A percentile compares a stretch with the other conserved stretches of the same genome.
phyloP scores from a whole-genome alignment of 2,797 vertebrate genomes.

The Microctenopoma stevenorrisi region DNA sequence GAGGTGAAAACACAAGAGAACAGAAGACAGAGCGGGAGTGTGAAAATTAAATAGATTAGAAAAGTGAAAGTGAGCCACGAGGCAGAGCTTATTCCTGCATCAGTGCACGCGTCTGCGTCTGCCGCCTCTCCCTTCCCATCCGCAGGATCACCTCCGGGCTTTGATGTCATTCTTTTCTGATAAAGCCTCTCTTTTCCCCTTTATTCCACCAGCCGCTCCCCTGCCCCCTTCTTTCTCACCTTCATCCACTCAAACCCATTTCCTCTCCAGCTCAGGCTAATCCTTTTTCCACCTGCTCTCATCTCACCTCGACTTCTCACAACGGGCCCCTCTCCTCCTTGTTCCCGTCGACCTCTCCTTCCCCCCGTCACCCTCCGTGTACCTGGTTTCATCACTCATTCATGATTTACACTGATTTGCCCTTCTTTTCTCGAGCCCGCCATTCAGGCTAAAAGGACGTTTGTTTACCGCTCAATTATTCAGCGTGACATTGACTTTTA shows the following conservation, averaged over 20 bases:
- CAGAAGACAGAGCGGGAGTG: no score
- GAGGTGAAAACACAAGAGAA: constrained; percentile 12
- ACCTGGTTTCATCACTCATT: constrained; percentile 26
- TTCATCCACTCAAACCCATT: constrained; percentile 34
- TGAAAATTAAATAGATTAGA: no score
- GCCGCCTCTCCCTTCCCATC: constrained; percentile 4
- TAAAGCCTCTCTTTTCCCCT: not conserved
- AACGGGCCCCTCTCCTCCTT: constrained; percentile 1
- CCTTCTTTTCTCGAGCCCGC: not conserved
- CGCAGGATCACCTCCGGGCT: constrained; percentile 22
- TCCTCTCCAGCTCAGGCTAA: constrained; percentile 39
- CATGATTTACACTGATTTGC: not conserved
- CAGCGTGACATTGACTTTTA: constrained; percentile 10
- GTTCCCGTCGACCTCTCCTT: constrained; percentile 9
- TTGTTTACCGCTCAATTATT: constrained; percentile 24
- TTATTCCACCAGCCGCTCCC: constrained; percentile 7
- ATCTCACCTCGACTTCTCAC: constrained; percentile 32
- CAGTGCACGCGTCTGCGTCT: constrained; percentile 13
- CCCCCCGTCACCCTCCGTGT: not conserved
- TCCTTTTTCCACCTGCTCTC: constrained; percentile 35
- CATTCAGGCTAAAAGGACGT: constrained; percentile 21
- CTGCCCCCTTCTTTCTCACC: constrained; percentile 31
- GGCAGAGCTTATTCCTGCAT: constrained; percentile 40
- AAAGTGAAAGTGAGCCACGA: no score
- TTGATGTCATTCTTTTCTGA: constrained; percentile 35